phyloP scores from a whole-genome alignment of 2,797 vertebrate species.

The Nothura maculosa region DNA sequence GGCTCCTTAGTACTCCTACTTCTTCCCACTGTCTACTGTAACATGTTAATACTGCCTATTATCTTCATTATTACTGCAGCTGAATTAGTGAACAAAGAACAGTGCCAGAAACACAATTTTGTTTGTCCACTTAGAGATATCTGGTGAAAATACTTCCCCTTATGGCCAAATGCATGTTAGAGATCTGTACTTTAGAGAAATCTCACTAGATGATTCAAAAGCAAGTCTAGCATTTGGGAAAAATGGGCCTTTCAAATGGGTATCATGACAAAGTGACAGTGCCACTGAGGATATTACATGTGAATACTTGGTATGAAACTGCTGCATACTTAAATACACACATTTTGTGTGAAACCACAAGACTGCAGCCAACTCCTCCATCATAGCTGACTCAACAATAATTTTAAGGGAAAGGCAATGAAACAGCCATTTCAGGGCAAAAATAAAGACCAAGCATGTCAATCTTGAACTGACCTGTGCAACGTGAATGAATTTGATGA shows the following conservation, averaged over 20 bases:
- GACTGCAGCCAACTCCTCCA: neutral
- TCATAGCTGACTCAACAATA: neutral
- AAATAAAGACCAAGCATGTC: neutral
- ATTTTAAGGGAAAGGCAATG: neutral
- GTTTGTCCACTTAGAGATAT: neutral
- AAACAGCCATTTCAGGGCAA: neutral
- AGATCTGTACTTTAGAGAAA: neutral
- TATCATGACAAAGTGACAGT: neutral
- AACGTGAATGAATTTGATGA: slow-evolving; percentile 96
- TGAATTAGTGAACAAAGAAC: neutral
- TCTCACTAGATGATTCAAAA: neutral
- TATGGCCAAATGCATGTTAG: neutral
- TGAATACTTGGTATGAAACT: neutral
- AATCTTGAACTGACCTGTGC: slow-evolving; percentile 87
- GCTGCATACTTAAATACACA: accelerated
- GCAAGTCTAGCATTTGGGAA: neutral
- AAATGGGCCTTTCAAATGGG: neutral
- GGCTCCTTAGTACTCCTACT: neutral
- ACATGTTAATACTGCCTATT: neutral
- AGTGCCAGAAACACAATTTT: neutral
- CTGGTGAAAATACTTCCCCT: neutral
- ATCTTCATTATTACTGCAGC: neutral
- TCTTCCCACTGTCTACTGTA: neutral
- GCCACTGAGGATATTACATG: neutral
- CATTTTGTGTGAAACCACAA: neutral